Base-by-base conservation (phyloP, 2,797 vertebrate genomes). In the Varecia variegata region DNA sequence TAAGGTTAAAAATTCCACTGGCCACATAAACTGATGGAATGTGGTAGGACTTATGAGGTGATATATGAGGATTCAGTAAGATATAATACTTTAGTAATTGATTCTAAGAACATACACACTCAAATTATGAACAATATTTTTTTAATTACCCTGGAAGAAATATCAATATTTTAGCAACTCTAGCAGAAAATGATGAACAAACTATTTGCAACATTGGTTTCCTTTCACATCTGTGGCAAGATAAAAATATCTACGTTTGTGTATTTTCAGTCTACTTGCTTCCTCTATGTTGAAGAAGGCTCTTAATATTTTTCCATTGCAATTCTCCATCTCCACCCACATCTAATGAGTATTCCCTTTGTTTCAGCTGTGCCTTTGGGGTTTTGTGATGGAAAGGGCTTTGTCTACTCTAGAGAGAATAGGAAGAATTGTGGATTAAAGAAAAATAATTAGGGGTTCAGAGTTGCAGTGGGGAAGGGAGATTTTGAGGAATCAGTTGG, bases 61-160 rank as follows among this genome's bases (percentile, higher is more conserved):
- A 77, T 89, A 35, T 35, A 88, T 71, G 50, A 70, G 40, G 54
- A 80, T 89, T 95, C 94, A 93, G 67, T 68, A 86, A 67, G 52
- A 89, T 50, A 45, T 52, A 80, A 56, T 77, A 60, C 7, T 54
- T 86, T 76, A 45, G 43, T 95, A 94, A 91, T 50, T 95, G 9
- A 93, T 60, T 83, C 27, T 76, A 60, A 23, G 47, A 92, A 52
- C 25, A 67, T 45, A 76, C 58, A 52, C 40, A 14, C 27, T 94
- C 30, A 76, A 40, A 89, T 85, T 92, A 84, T 50, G 38, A 95
- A 90, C 7, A 76, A 35, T 62, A 73, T 17, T 83, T 50, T 93
- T 94, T 96, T 45, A 86, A 93, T 96, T 91, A 73, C 35, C 21
- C 65, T 85, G 92, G 50, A 94, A 94, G 25, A 85, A 58, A 89